Conservation (phyloP, 2,888 invertebrate genomes). For the Microctonus aethiopoides region DNA sequence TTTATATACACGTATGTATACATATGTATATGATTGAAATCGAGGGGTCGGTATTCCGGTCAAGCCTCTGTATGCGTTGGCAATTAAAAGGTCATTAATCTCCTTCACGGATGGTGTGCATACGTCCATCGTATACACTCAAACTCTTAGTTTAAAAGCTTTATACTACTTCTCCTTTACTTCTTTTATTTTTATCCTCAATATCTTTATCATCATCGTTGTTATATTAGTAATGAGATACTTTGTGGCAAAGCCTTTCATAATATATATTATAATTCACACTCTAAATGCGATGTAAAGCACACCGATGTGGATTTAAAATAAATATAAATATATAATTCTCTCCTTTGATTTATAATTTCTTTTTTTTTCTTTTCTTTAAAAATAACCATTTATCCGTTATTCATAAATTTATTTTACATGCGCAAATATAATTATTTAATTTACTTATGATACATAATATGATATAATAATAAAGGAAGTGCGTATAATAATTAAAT, state of each 20-base stretch:
- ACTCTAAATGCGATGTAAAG: constrained; percentile 58
- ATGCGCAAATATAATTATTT: background rate
- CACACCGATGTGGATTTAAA: constrained; percentile 30
- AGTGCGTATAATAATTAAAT: background rate
- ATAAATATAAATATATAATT: background rate
- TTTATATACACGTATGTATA: background rate
- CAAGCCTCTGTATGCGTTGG: constrained; percentile 32
- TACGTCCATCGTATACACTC: constrained; percentile 38
- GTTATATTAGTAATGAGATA: background rate
- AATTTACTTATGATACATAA: background rate
- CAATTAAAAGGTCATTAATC: constrained; percentile 61
- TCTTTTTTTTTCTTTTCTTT: background rate
- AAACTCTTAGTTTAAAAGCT: constrained; percentile 7
- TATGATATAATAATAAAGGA: background rate
- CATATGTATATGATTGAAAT: background rate
- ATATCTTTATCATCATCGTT: background rate
- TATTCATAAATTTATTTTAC: background rate
- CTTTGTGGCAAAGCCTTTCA: background rate
- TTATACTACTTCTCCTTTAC: background rate
- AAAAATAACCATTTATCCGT: background rate
- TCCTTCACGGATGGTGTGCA: constrained; percentile 42
- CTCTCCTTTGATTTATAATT: background rate
- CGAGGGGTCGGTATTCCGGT: constrained; percentile 13
- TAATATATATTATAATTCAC: constrained; percentile 49
- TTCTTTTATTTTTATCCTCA: background rate